These are phyloP conservation scores for Esox lucius DNA, from an alignment of 2,797 vertebrate genomes.

Conservation along the genomic window DNA sequence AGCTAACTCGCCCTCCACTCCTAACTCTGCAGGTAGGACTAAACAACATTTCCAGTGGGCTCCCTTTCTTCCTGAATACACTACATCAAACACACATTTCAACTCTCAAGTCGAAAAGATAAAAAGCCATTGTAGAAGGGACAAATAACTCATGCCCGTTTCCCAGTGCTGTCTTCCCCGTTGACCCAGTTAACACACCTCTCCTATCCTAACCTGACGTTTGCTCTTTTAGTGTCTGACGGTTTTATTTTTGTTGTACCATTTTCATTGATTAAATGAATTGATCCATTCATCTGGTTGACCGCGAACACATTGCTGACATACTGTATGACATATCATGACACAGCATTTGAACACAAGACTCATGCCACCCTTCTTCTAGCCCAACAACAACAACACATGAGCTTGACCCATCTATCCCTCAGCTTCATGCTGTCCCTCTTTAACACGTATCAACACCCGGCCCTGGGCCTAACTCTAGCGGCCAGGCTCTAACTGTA, in stretches of 20 bases:
- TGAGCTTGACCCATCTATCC: conserved; percentile 23
- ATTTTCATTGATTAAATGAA: background rate
- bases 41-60: conserved; percentile 24
- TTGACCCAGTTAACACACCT: conserved; percentile 43
- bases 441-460: conserved; percentile 26
- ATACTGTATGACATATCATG: conserved; percentile 17
- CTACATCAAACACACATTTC: background rate
- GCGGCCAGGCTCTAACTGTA: background rate
- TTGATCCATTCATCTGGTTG: background rate
- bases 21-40: conserved; percentile 98
- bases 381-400: background rate
- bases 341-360: background rate
- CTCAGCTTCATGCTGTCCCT: conserved; percentile 15
- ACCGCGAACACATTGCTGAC: conserved; percentile 4
- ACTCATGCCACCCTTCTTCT: background rate
- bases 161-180: conserved; percentile 48
- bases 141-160: conserved; percentile 58
- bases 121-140: conserved; percentile 36
- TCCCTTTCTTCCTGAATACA: background rate
- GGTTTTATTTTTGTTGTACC: background rate
- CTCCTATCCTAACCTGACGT: conserved; percentile 36
- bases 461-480: conserved; percentile 61
- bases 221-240: conserved; percentile 5
- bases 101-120: background rate
- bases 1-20: conserved; percentile 98